Percentiles rank a stretch among this genome's conserved stretches.
Conservation (phyloP, 1,140 invertebrate species). For the Helicoverpa zea region DNA sequence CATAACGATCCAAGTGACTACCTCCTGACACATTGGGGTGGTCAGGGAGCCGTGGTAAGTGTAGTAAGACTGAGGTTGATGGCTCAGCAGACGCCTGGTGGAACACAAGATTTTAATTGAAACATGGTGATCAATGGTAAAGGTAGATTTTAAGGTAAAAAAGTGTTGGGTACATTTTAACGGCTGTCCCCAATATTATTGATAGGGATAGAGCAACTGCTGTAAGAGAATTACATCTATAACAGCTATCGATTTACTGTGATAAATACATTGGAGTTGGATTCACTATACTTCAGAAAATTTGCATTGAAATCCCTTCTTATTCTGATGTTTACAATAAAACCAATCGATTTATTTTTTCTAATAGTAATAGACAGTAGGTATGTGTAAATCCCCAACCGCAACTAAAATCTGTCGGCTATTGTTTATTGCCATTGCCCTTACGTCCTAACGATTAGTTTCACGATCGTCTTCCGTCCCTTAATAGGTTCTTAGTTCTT, state of each 20-base stretch:
- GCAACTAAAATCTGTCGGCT: constrained; percentile 2
- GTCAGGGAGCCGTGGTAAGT: constrained; percentile 90
- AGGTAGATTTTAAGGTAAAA: too few species aligned
- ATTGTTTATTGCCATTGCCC: constrained; percentile 6
- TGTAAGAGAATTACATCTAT: too few species aligned
- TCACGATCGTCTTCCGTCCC: constrained; percentile 4
- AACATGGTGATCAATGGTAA: neutral
- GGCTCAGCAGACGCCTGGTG: constrained; percentile 71
- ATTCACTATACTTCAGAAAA: neutral
- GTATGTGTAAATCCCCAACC: neutral
- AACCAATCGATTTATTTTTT: too few species aligned
- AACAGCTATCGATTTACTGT: too few species aligned
- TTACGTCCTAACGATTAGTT: constrained; percentile 5
- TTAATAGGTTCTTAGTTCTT: neutral
- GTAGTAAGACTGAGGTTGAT: constrained; percentile 79
- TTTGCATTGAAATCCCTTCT: too few species aligned
- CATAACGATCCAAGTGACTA: constrained; percentile 89
- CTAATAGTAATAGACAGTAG: too few species aligned
- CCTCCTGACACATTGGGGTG: constrained; percentile 89
- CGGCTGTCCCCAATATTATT: too few species aligned
- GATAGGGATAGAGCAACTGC: too few species aligned
- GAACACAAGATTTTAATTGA: neutral
- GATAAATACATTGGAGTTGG: neutral
- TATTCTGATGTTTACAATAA: too few species aligned
- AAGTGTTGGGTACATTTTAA: neutral